A percentile compares a stretch with the other conserved stretches of the same genome.
Evolutionary conservation across 2,888 invertebrate species (phyloP).

Genomic region (Tinea trinotella): DNA sequence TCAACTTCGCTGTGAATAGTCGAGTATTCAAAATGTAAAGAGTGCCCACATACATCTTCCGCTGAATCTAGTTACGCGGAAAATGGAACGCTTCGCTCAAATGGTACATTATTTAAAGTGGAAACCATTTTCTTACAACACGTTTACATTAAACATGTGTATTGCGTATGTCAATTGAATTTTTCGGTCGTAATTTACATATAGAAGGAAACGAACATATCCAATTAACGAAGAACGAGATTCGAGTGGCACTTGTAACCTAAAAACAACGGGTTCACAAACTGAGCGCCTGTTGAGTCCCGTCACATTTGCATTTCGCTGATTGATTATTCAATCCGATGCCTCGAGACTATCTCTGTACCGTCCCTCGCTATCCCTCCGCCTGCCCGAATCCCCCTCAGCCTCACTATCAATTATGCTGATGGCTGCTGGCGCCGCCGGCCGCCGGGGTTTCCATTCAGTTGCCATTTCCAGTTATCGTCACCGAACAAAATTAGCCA

Average conservation of each 20-base stretch:
- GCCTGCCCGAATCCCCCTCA: constrained; percentile 21
- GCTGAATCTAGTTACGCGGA: constrained; percentile 9
- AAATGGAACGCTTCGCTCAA: constrained; percentile 14
- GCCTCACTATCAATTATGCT: constrained; percentile 23
- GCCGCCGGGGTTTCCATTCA: constrained; percentile 17
- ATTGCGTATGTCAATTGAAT: constrained; percentile 9
- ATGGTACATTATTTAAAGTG: constrained; percentile 14
- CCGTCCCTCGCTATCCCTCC: constrained; percentile 21
- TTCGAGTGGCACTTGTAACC: constrained; percentile 18
- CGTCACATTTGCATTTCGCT: constrained; percentile 56
- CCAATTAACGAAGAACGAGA: constrained; percentile 2
- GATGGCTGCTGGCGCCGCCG: constrained; percentile 18
- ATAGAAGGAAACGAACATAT: constrained; percentile 13
- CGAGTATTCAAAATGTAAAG: constrained; percentile 11
- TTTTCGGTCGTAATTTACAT: constrained; percentile 14
- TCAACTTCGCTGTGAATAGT: background rate
- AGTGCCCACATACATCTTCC: constrained; percentile 6
- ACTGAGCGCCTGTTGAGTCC: constrained; percentile 48
- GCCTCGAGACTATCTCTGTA: constrained; percentile 34
- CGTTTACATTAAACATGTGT: constrained; percentile 1
- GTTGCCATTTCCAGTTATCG: constrained; percentile 20
- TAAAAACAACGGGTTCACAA: constrained; percentile 33
- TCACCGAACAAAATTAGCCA: constrained; percentile 16
- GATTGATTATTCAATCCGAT: constrained; percentile 68
- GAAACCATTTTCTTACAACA: constrained; percentile 10